Base-by-base conservation (phyloP, 2,888 invertebrate genomes). In the Leptopilina myrica region DNA sequence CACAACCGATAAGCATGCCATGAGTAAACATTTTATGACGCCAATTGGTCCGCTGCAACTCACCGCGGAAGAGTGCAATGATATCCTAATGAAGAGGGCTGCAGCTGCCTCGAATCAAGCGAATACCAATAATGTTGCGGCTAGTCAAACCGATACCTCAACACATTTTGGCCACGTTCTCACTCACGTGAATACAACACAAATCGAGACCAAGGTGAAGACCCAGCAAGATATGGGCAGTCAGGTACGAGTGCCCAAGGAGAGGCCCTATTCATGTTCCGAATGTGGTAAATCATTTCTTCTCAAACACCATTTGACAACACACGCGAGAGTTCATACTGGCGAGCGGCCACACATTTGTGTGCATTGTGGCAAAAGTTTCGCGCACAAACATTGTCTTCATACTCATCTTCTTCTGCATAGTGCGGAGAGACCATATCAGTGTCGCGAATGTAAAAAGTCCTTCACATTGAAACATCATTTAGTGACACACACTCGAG, bases 391-490 rank as follows among this genome's bases (percentile, higher is more conserved):
- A 92, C 96, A 96, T 90, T 96, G 96, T 91, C 93, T 96, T 83
- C 96, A 96, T 90, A 97, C 97, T 43, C 97, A 97, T 92, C 93
- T 97, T 85, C 91, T 97, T 88, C 92, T 97, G 85, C 97, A 97
- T 91, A 96, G 96, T 64, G 95, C 96, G 53, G 96, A 96, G 85
- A 93, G 97, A 85, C 97, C 97, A 65, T 97, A 96, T 92, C 95
- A 96, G 90, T 97, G 97, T 90, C 94, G 94, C 83, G 96, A 96
- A 92, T 97, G 97, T 92, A 96, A 96, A 92, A 97, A 97, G 93
- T 96, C 96, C 81, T 97, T 97, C 89, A 97, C 97, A 0, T 92
- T 97, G 80, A 97, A 97, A 90, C 97, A 97, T 92, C 97, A 97
- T 92, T 93, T 97, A 86, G 94, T 96, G 81, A 96, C 96, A 82